Evolutionary conservation across 2,888 invertebrate genomes (phyloP).

Genomic region (Ptycholaimellus sp.): DNA sequence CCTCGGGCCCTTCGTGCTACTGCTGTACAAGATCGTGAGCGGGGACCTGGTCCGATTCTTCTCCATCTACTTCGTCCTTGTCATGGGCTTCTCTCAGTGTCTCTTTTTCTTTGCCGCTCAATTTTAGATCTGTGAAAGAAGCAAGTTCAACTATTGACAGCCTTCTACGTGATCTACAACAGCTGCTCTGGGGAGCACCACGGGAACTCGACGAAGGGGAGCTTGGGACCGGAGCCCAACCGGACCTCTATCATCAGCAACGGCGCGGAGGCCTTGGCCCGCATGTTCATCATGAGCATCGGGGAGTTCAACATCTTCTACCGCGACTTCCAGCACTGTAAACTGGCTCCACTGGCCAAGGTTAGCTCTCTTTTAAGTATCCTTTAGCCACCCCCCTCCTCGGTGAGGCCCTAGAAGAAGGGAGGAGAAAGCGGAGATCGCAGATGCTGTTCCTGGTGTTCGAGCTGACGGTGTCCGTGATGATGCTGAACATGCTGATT

Average conservation of each 20-base stretch:
- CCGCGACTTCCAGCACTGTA: constrained; percentile 48
- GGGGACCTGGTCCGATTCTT: constrained; percentile 83
- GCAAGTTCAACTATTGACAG: constrained; percentile 6
- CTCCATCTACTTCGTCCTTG: constrained; percentile 81
- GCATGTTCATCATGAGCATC: constrained; percentile 92
- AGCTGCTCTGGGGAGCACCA: constrained; percentile 34
- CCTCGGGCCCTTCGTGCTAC: constrained; percentile 91
- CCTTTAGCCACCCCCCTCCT: no score
- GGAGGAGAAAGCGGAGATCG: no score
- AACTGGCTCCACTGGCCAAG: constrained; percentile 42
- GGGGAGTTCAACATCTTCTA: constrained; percentile 89
- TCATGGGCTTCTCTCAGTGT: constrained; percentile 90
- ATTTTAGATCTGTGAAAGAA: background rate
- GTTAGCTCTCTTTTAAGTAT: background rate
- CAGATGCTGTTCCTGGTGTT: constrained; percentile 62
- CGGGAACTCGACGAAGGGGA: constrained; percentile 6
- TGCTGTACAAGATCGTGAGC: constrained; percentile 95
- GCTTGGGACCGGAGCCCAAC: constrained; percentile 9
- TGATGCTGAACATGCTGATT: constrained; percentile 88
- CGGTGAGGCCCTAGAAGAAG: no score
- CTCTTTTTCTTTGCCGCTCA: constrained; percentile 10
- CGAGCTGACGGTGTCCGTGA: constrained; percentile 81
- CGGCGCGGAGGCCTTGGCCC: constrained; percentile 76
- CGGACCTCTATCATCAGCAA: constrained; percentile 27
- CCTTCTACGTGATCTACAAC: constrained; percentile 62